Conservation (phyloP, 2,113 vertebrate genomes). For the Megaleporinus macrocephalus region DNA sequence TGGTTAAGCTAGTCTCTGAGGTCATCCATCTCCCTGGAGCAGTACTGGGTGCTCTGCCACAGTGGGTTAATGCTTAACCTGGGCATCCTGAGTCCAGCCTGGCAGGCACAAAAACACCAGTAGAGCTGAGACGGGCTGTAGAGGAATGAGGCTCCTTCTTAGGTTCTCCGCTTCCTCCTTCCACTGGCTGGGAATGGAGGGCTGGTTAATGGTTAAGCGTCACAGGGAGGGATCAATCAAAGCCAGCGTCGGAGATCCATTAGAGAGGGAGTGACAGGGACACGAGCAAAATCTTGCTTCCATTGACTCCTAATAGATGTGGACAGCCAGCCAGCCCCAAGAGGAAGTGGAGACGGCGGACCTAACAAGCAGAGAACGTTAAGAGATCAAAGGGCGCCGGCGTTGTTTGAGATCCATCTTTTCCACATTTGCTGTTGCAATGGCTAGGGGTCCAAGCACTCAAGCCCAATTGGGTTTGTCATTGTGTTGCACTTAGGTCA, state of each 20-base stretch:
- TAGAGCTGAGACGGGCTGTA: conserved; percentile 41
- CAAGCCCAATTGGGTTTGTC: neutral
- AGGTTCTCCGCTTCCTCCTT: conserved; percentile 57
- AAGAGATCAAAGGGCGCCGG: conserved; percentile 32
- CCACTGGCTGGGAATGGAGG: conserved; percentile 46
- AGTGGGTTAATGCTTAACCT: conserved; percentile 76
- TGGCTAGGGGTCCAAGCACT: neutral
- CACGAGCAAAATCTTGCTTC: conserved; percentile 4
- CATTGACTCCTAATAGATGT: conserved; percentile 32
- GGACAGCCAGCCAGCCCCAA: conserved; percentile 24
- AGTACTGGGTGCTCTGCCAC: conserved; percentile 41
- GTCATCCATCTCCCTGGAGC: conserved; percentile 56
- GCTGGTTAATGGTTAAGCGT: conserved; percentile 71
- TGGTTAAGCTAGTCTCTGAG: conserved; percentile 62
- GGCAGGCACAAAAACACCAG: conserved; percentile 44
- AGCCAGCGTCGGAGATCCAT: conserved; percentile 64
- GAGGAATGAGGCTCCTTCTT: conserved; percentile 51
- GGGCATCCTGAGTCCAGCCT: conserved; percentile 67
- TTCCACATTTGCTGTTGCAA: neutral
- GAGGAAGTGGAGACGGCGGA: conserved; percentile 35
- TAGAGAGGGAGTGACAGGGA: conserved; percentile 54
- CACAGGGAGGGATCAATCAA: conserved; percentile 68
- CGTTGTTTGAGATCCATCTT: conserved; percentile 19
- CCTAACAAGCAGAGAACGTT: conserved; percentile 40
- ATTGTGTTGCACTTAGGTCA: neutral